These are phyloP conservation scores for Melipona beecheii DNA, from an alignment of 2,888 invertebrate genomes.

Conservation along the genomic window DNA sequence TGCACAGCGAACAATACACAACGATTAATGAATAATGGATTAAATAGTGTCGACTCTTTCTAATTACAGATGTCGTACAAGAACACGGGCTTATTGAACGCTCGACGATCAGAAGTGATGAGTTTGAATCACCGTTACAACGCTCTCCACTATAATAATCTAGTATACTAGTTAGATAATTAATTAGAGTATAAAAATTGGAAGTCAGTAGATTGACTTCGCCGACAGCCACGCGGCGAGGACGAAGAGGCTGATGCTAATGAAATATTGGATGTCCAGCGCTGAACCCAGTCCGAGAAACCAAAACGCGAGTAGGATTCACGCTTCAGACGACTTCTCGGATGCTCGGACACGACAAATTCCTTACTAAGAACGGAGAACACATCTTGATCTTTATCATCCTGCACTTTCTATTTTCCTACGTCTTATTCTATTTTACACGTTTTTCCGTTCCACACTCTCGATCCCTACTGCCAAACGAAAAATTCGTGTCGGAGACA, in stretches of 20 bases:
- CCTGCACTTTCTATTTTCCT: constrained; percentile 15
- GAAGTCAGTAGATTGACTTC: constrained; percentile 73
- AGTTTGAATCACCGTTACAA: constrained; percentile 81
- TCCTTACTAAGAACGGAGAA: constrained; percentile 39
- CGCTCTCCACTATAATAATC: constrained; percentile 82
- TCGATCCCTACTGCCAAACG: constrained; percentile 64
- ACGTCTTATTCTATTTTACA: constrained; percentile 28
- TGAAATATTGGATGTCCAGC: constrained; percentile 65
- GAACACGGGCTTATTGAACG: constrained; percentile 79
- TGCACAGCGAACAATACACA: background rate
- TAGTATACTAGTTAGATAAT: constrained; percentile 88
- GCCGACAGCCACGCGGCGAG: constrained; percentile 61
- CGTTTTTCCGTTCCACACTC: constrained; percentile 33
- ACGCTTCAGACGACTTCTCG: constrained; percentile 57
- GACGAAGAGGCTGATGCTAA: constrained; percentile 66
- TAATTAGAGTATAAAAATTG: constrained; percentile 87
- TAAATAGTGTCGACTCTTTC: constrained; percentile 41
- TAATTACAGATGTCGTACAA: constrained; percentile 78
- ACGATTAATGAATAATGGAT: background rate
- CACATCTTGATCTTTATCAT: constrained; percentile 35
- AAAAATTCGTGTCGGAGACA: constrained; percentile 40
- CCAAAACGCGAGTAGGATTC: constrained; percentile 56
- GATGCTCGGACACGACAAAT: constrained; percentile 59
- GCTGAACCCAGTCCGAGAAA: constrained; percentile 67
- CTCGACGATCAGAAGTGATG: constrained; percentile 81